Evolutionary conservation across 2,888 invertebrate species (phyloP).

Genomic region (Ariolimax columbianus): DNA sequence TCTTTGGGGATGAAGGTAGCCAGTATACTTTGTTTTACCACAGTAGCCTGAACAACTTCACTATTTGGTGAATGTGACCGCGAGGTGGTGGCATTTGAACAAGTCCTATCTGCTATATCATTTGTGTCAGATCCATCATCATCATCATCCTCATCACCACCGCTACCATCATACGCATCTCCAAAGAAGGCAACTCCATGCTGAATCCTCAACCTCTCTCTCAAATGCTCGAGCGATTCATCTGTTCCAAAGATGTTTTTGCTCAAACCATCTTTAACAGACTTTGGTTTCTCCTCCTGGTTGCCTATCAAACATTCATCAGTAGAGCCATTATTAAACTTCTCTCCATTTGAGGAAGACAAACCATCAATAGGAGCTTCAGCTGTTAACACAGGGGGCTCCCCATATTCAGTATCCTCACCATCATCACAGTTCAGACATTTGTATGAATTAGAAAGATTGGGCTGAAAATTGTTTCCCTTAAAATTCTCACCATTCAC

Average conservation of each 20-base stretch:
- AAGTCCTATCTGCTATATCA: background rate
- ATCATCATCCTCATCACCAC: background rate
- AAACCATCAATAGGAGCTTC: background rate
- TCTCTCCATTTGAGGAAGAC: background rate
- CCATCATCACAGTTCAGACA: conserved; percentile 48
- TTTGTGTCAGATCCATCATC: background rate
- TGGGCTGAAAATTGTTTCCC: conserved; percentile 19
- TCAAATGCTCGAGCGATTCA: conserved; percentile 38
- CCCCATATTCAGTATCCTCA: conserved; percentile 44
- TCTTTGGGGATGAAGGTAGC: background rate
- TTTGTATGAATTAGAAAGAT: conserved; percentile 31
- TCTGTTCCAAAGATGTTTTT: conserved; percentile 33
- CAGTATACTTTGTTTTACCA: background rate
- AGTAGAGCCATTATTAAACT: background rate
- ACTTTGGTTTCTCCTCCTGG: background rate
- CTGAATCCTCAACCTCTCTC: conserved; percentile 27
- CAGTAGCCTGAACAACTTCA: background rate
- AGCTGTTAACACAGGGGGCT: conserved; percentile 42
- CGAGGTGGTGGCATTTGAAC: conserved; percentile 16
- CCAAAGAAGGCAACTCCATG: conserved; percentile 36
- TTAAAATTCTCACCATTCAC: conserved; percentile 48
- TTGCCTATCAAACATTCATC: background rate
- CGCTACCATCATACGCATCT: background rate
- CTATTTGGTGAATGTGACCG: conserved; percentile 34
- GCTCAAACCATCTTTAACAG: background rate